Conservation (phyloP, 2,797 vertebrate species). For the Characodon lateralis region DNA sequence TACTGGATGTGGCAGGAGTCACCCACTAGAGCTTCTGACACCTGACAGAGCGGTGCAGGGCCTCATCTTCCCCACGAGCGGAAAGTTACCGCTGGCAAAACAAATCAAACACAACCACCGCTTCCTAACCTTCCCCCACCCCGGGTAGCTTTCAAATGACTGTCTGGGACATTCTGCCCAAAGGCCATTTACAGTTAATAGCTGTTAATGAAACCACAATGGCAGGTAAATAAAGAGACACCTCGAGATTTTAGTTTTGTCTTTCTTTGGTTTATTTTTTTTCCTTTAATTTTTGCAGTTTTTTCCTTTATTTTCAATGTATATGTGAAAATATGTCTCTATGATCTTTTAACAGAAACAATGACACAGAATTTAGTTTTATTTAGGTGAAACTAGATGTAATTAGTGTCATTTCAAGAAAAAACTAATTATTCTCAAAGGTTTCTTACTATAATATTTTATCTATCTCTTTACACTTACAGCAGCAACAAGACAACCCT, state of each 20-base stretch:
- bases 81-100: conserved; percentile 66
- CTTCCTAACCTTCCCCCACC: conserved; percentile 12
- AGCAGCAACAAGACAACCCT: conserved; percentile 54
- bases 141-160: conserved; percentile 73
- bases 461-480: conserved; percentile 60
- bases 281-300: conserved; percentile 23
- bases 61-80: conserved; percentile 69
- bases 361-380: background rate
- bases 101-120: conserved; percentile 61
- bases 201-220: conserved; percentile 74
- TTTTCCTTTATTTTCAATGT: conserved; percentile 19
- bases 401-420: background rate
- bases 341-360: conserved; percentile 28
- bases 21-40: conserved; percentile 66
- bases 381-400: background rate
- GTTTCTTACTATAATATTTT: conserved; percentile 71
- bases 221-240: conserved; percentile 59
- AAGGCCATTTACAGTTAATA: conserved; percentile 81
- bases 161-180: conserved; percentile 76
- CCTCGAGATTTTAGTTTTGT: conserved; percentile 54
- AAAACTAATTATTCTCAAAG: conserved; percentile 35
- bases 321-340: conserved; percentile 2
- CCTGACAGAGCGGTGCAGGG: conserved; percentile 75
- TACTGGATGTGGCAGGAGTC: conserved; percentile 70
- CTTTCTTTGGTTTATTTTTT: conserved; percentile 29